Percentiles rank a stretch among this genome's conserved stretches.
Conservation (phyloP, 2,888 invertebrate genomes). For the Nineta flava region DNA sequence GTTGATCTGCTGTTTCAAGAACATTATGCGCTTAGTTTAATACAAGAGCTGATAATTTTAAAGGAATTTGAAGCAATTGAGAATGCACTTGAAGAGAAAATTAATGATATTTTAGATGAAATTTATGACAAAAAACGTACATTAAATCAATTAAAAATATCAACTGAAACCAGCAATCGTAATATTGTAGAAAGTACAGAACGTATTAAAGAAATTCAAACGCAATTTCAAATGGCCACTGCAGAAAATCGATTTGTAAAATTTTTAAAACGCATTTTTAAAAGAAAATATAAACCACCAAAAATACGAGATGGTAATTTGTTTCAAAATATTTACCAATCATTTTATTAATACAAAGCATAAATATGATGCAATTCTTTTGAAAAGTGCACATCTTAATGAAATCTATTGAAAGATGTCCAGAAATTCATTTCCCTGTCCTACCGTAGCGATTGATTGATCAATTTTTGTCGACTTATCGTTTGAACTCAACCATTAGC, state of each 20-base stretch:
- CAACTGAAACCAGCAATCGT: conserved; percentile 32
- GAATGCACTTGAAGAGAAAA: conserved; percentile 40
- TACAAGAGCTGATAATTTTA: conserved; percentile 58
- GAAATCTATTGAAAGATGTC: too few species aligned
- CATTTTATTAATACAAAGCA: too few species aligned
- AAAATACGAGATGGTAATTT: conserved; percentile 34
- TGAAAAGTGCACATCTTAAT: too few species aligned
- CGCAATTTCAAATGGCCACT: conserved; percentile 39
- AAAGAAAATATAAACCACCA: conserved; percentile 62
- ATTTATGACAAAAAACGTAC: conserved; percentile 36
- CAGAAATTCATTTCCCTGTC: too few species aligned
- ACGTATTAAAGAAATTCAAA: conserved; percentile 31
- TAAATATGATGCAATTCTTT: too few species aligned
- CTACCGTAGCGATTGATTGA: too few species aligned
- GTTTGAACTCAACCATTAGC: too few species aligned
- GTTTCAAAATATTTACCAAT: too few species aligned
- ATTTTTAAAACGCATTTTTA: conserved; percentile 65
- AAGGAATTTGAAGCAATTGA: conserved; percentile 59
- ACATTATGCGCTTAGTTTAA: conserved; percentile 45
- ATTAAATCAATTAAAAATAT: conserved; percentile 31
- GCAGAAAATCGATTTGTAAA: conserved; percentile 61
- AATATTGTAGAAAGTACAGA: conserved; percentile 29
- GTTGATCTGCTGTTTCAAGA: conserved; percentile 42
- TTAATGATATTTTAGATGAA: conserved; percentile 26
- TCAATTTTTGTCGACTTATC: too few species aligned